These are phyloP conservation scores for Melanotaenia parkinsoni DNA, from an alignment of 2,797 vertebrate genomes.

Conservation along the genomic window DNA sequence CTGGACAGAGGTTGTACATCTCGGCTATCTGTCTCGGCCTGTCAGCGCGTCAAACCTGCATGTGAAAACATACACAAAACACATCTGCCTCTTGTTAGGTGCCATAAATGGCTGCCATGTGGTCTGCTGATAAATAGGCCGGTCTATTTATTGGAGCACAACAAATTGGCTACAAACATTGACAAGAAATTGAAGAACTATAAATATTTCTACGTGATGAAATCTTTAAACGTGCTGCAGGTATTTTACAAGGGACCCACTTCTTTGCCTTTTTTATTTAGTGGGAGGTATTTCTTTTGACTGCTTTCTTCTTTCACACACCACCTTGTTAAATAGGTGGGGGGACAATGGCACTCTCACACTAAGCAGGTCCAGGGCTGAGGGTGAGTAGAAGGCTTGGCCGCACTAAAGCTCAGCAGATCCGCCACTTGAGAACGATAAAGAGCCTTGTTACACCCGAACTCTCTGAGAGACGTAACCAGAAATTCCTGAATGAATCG, in stretches of 20 bases:
- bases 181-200: constrained; percentile 87
- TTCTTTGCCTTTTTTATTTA: constrained; percentile 76
- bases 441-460: constrained; percentile 73
- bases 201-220: constrained; percentile 83
- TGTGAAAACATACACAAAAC: constrained; percentile 84
- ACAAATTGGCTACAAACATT: constrained; percentile 88
- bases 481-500: constrained; percentile 87
- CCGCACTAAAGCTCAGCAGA: constrained; percentile 70
- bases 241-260: constrained; percentile 81
- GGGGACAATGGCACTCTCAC: constrained; percentile 73
- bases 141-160: constrained; percentile 89
- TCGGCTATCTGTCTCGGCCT: constrained; percentile 79
- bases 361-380: constrained; percentile 63
- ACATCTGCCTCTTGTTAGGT: constrained; percentile 92
- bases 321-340: constrained; percentile 77
- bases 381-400: constrained; percentile 62
- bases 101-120: constrained; percentile 89
- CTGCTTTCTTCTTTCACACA: constrained; percentile 77
- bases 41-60: constrained; percentile 85
- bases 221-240: constrained; percentile 85
- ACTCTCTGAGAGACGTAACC: constrained; percentile 81
- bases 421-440: constrained; percentile 77
- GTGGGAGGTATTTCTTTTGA: constrained; percentile 77
- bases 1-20: constrained; percentile 76
- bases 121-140: constrained; percentile 87